A percentile compares a stretch with the other conserved stretches of the same genome.
These are phyloP conservation scores for Drosophila rhopaloa DNA, from an alignment of 1,140 invertebrate species.

Conservation along the genomic window DNA sequence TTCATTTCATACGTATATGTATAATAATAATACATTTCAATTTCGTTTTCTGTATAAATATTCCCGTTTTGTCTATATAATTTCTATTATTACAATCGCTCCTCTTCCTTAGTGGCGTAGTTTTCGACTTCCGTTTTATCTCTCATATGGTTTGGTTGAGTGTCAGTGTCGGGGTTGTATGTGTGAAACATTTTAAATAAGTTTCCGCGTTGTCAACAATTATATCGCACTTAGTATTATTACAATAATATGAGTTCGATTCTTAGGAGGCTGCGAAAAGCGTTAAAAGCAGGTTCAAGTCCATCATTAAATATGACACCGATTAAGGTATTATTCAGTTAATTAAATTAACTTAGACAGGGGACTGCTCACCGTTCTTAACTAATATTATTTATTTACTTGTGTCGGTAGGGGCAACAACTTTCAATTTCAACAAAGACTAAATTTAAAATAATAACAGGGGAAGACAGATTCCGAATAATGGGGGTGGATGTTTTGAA, in stretches of 20 bases:
- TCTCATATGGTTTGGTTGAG: constrained; percentile 11
- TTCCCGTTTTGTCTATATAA: constrained; percentile 77
- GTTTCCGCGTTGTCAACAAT: constrained; percentile 62
- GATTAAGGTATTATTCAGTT: constrained; percentile 52
- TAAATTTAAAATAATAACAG: background rate
- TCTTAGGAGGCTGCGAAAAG: constrained; percentile 50
- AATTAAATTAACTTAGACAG: constrained; percentile 73
- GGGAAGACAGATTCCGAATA: constrained; percentile 3
- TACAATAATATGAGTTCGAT: constrained; percentile 50
- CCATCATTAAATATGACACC: constrained; percentile 20
- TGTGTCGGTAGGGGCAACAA: constrained; percentile 54
- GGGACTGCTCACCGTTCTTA: constrained; percentile 57
- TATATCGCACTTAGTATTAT: constrained; percentile 41
- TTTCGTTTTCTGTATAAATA: constrained; percentile 72
- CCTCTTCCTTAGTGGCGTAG: constrained; percentile 67
- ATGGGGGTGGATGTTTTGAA: constrained; percentile 44
- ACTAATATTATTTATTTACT: constrained; percentile 47
- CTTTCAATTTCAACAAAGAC: constrained; percentile 59
- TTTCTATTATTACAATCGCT: constrained; percentile 74
- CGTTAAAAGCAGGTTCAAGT: constrained; percentile 44
- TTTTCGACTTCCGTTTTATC: constrained; percentile 52
- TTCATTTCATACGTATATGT: constrained; percentile 64
- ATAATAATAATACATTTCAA: constrained; percentile 80
- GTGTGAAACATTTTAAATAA: constrained; percentile 70
- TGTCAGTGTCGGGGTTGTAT: constrained; percentile 22